Evolutionary conservation across 2,888 invertebrate genomes (phyloP), one percentile per base, ranked within the genome.

Genomic region (Dryococelus australis): DNA sequence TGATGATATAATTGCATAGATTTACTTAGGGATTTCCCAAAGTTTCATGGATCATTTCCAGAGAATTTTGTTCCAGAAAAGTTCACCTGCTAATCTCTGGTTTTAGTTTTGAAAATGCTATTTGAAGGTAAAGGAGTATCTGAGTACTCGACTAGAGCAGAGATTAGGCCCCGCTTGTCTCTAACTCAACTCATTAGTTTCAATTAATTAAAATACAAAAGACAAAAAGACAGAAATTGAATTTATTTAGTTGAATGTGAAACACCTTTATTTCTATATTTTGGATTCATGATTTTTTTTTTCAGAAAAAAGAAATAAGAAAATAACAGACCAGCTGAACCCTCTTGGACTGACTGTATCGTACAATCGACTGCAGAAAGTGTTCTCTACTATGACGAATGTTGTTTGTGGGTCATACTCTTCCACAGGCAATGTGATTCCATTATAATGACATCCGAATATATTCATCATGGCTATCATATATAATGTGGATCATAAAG

Each of bases 321-420:
- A 83, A 83, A 27, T 83, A 9, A 20, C 28, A 4, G 43, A 83
- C 10, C 2, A 83, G 24, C 12, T 83, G 12, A 83, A 83, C 83
- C 28, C 28, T 83, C 83, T 83, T 83, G 28, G 83, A 83, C 20
- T 83, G 28, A 83, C 35, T 83, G 83, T 83, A 28, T 83, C 28
- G 83, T 83, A 83, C 83, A 28, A 83, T 28, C 2, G 83, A 83
- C 35, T 35, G 83, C 83, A 83, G n/a, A 83, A 83, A 83, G 28
- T 83, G 83, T 20, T 83, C 35, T 83, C 83, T 26, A 83, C 83
- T 20, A 83, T 83, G 83, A 83, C 28, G 20, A 83, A 83, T 83
- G 83, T 83, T 83, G 83, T 83, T 27, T 83, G 83, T 27, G 28
- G 28, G 83, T 83, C 43, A 43, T 83, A 35, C 12, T 65, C 24